Percentiles rank a stretch among this genome's conserved stretches.
These are phyloP conservation scores for Lepidocyrtoides sp. DNA, from an alignment of 2,888 invertebrate genomes.

Conservation along the genomic window DNA sequence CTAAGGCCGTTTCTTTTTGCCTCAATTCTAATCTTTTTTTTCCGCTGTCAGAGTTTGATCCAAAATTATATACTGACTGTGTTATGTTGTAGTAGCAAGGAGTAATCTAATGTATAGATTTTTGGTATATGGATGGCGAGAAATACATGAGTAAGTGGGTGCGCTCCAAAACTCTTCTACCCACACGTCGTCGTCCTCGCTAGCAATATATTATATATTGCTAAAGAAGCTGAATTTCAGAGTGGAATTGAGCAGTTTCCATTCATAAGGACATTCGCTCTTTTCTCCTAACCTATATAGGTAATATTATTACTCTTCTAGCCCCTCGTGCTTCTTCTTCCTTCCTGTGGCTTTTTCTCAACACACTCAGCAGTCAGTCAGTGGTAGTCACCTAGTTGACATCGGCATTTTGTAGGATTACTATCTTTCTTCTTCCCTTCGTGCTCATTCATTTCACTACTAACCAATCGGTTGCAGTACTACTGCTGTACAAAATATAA, in stretches of 20 bases:
- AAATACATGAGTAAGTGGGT: background rate
- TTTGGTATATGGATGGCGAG: background rate
- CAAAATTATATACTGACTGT: conserved; percentile 2
- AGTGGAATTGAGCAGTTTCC: background rate
- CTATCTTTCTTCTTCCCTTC: background rate
- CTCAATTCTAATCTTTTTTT: background rate
- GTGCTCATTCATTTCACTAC: background rate
- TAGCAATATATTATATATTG: background rate
- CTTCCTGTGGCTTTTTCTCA: conserved; percentile 54
- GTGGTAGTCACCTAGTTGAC: conserved; percentile 65
- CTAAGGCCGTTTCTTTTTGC: background rate
- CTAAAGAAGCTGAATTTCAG: background rate
- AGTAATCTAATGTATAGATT: conserved; percentile 4
- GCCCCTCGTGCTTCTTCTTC: conserved; percentile 20
- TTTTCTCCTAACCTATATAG: no score
- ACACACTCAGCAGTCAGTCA: conserved; percentile 65
- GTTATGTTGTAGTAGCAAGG: background rate
- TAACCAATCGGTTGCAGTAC: conserved; percentile 5
- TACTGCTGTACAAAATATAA: no score
- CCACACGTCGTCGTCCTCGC: background rate
- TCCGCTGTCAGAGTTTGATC: conserved; percentile 20
- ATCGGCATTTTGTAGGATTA: conserved; percentile 74
- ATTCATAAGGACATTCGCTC: conserved; percentile 15
- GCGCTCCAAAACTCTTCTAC: background rate
- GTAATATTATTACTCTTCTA: background rate